A percentile compares a stretch with the other conserved stretches of the same genome.
Conservation (phyloP, 1,140 invertebrate species). For the Phortica variegata region DNA sequence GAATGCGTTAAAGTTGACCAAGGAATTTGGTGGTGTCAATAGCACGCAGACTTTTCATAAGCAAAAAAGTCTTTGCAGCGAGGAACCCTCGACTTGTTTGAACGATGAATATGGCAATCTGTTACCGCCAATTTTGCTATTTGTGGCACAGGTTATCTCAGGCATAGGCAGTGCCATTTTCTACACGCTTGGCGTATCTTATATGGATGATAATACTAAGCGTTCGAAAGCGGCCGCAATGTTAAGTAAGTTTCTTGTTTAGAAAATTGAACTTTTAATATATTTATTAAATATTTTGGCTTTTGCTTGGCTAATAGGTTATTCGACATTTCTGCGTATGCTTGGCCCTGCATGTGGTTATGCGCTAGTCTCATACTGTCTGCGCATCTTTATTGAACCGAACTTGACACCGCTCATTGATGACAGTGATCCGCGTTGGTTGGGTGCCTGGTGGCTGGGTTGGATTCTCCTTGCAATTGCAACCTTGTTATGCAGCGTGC, state of each 20-base stretch:
- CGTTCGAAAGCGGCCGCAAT: slow-evolving; percentile 68
- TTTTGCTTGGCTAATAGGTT: slow-evolving; percentile 55
- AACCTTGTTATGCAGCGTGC: slow-evolving; percentile 62
- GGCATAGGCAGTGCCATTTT: slow-evolving; percentile 67
- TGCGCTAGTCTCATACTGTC: slow-evolving; percentile 66
- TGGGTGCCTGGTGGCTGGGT: slow-evolving; percentile 83
- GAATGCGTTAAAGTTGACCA: slow-evolving; percentile 66
- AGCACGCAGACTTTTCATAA: slow-evolving; percentile 24
- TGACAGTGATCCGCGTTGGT: slow-evolving; percentile 70
- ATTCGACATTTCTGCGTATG: slow-evolving; percentile 69
- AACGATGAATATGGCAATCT: slow-evolving; percentile 58
- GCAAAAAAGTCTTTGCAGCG: slow-evolving; percentile 23
- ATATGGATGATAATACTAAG: slow-evolving; percentile 70
- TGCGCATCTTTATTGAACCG: slow-evolving; percentile 71
- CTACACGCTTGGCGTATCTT: slow-evolving; percentile 66
- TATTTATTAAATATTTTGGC: neutral
- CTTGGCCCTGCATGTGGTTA: slow-evolving; percentile 72
- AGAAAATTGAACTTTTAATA: neutral
- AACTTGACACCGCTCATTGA: slow-evolving; percentile 66
- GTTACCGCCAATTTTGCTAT: slow-evolving; percentile 62
- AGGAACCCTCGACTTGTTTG: slow-evolving; percentile 10
- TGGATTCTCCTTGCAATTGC: slow-evolving; percentile 69
- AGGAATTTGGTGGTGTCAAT: slow-evolving; percentile 60
- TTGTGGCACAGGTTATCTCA: slow-evolving; percentile 66
- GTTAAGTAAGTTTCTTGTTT: slow-evolving; percentile 59